Evolutionary conservation across 2,888 invertebrate genomes (phyloP).

Genomic region (Coecobrya sp.): DNA sequence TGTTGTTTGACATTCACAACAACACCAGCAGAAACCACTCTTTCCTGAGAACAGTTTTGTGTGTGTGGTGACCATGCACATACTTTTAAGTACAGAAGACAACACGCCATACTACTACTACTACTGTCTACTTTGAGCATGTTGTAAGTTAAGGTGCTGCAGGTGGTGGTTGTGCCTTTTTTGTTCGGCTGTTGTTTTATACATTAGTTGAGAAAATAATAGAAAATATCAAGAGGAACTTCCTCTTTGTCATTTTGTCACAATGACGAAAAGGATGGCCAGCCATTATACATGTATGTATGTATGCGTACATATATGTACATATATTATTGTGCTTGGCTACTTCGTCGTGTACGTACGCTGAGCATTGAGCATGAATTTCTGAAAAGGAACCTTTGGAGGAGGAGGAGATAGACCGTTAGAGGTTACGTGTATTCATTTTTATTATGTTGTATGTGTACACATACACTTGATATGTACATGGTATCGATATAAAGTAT

Average conservation of each 20-base stretch:
- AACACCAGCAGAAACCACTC: not conserved
- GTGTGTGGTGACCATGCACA: constrained; percentile 33
- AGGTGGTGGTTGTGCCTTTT: constrained; percentile 18
- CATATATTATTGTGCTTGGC: too few relatives aligned
- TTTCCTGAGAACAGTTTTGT: not conserved
- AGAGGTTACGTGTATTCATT: not conserved
- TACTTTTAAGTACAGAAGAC: not conserved
- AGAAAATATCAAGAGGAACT: constrained; percentile 49
- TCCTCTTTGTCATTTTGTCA: constrained; percentile 32
- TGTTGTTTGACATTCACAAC: not conserved
- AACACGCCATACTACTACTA: too few relatives aligned
- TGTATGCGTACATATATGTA: too few relatives aligned
- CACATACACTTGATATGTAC: not conserved
- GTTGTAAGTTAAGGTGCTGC: not conserved
- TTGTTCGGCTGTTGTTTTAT: constrained; percentile 10
- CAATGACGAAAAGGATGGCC: constrained; percentile 2
- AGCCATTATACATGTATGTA: constrained; percentile 3
- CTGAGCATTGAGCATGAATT: not conserved
- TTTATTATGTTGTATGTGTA: not conserved
- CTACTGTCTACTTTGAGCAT: not conserved
- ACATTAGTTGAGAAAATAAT: constrained; percentile 17
- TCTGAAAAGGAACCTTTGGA: not conserved
- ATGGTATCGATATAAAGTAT: constrained; percentile 19
- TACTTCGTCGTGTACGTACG: too few relatives aligned
- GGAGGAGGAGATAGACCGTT: not conserved